A percentile compares a stretch with the other conserved stretches of the same genome.
Evolutionary conservation across 64 coral and sea anemone species (phyloP).

Genomic region (Stylophora pistillata): DNA sequence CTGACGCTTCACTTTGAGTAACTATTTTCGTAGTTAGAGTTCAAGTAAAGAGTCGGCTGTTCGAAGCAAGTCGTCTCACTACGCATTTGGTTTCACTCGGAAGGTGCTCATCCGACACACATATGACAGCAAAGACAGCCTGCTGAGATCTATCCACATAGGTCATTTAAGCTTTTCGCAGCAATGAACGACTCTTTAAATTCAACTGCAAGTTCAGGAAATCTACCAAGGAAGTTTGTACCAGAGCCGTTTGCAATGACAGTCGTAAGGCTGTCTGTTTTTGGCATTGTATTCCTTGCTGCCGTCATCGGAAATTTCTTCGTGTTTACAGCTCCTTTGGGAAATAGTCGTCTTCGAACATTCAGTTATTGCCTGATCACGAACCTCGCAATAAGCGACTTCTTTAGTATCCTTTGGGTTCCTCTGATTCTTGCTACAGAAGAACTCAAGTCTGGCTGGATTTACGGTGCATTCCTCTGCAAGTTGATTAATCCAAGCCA

Average conservation of each 20-base stretch:
- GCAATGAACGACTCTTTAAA: too few species aligned
- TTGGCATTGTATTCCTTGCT: constrained; percentile 45
- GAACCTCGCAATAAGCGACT: constrained; percentile 69
- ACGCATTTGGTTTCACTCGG: too few species aligned
- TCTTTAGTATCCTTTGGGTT: constrained; percentile 63
- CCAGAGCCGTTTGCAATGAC: constrained; percentile 55
- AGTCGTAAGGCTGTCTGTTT: constrained; percentile 35
- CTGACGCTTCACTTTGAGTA: too few species aligned
- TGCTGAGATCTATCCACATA: too few species aligned
- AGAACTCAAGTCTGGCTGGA: constrained; percentile 57
- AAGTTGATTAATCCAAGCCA: constrained; percentile 66
- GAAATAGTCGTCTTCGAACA: constrained; percentile 57
- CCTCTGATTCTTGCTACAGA: constrained; percentile 60
- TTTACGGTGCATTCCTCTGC: constrained; percentile 68
- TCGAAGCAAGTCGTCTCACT: too few species aligned
- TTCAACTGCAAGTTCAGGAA: too few species aligned
- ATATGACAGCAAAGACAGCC: too few species aligned
- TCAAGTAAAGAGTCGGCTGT: too few species aligned
- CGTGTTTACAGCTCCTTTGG: constrained; percentile 60
- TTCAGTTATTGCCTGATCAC: constrained; percentile 78
- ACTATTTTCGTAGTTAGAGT: too few species aligned
- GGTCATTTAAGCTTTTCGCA: too few species aligned
- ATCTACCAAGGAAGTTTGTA: neutral
- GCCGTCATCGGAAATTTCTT: constrained; percentile 64
- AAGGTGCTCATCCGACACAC: too few species aligned